Base-by-base conservation (phyloP, 2,797 vertebrate species). In the Macropodus opercularis region DNA sequence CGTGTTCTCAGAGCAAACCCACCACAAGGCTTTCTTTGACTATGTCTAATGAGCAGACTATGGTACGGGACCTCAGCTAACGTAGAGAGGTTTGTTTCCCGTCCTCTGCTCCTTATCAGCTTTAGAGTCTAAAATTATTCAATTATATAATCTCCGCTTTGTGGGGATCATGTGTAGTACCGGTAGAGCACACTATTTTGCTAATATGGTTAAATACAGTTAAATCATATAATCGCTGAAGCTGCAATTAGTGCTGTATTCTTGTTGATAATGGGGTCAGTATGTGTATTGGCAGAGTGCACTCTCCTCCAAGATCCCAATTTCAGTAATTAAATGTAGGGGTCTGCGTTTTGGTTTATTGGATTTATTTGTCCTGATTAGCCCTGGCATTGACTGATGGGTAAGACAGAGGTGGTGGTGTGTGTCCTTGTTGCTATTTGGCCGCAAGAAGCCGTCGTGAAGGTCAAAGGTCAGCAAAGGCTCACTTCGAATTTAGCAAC, bases 171-270 rank as follows among this genome's bases (percentile, higher is more conserved):
- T 50, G 38, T 75, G 58, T 58, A 66, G 55, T 74, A 41, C 72
- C 46, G 47, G 79, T 64, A 72, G 62, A 56, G 57, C 52, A 49
- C 66, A 71, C 72, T 56, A 71, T 82, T 82, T 65, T 64, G 52
- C 84, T 89, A 90, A 92, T 86, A 55, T 29, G 35, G 66, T 89
- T 90, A 89, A 90, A 89, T 89, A 87, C 84, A 79, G 83, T 89
- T 84, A 84, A 89, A 91, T 85, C 71, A 82, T 71, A 84, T 86
- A 87, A 90, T 88, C 62, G 66, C 79, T 47, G 58, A 46, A 59
- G 46, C 76, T 78, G 85, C 79, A 79, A 85, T 85, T 87, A 89
- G 83, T 69, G 34, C 48, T 65, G 71, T 50, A 35, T 66, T 72
- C 60, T 65, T 38, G 63, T 76, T 54, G 36, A 87, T 86, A 86